Evolutionary conservation across 2,113 vertebrate species (phyloP).

Genomic region (Burhinus bistriatus): DNA sequence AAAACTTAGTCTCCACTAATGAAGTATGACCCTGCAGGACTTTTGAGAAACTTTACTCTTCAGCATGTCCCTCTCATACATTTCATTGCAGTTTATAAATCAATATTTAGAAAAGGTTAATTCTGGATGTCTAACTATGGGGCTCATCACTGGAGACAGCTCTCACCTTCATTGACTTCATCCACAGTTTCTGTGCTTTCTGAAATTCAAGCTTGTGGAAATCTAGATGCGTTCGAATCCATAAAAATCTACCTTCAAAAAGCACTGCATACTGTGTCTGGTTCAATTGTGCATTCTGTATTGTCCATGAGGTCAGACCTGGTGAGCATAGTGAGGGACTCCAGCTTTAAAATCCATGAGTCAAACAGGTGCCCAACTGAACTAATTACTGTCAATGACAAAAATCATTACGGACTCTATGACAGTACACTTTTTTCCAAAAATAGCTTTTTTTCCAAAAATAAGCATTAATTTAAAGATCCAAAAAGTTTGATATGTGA

Average conservation of each 20-base stretch:
- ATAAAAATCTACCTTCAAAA: not conserved
- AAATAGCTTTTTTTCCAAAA: rapidly evolving
- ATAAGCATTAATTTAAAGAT: not conserved
- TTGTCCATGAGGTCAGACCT: not conserved
- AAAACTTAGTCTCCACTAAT: not conserved
- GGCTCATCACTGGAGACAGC: not conserved
- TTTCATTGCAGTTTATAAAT: not conserved
- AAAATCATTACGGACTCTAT: not conserved
- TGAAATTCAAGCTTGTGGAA: not conserved
- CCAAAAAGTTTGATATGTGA: not conserved
- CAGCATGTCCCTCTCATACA: not conserved
- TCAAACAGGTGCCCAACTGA: not conserved
- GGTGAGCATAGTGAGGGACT: not conserved
- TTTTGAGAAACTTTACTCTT: not conserved
- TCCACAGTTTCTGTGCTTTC: not conserved
- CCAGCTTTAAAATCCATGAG: not conserved
- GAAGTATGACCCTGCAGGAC: not conserved
- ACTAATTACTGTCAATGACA: not conserved
- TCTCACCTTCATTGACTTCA: not conserved
- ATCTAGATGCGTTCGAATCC: not conserved
- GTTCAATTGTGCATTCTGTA: not conserved
- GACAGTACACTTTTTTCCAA: not conserved
- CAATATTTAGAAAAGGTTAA: not conserved
- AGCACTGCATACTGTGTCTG: not conserved
- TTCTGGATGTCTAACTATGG: not conserved